Evolutionary conservation across 2,113 vertebrate species (phyloP).

Genomic region (Ammospiza nelsoni): DNA sequence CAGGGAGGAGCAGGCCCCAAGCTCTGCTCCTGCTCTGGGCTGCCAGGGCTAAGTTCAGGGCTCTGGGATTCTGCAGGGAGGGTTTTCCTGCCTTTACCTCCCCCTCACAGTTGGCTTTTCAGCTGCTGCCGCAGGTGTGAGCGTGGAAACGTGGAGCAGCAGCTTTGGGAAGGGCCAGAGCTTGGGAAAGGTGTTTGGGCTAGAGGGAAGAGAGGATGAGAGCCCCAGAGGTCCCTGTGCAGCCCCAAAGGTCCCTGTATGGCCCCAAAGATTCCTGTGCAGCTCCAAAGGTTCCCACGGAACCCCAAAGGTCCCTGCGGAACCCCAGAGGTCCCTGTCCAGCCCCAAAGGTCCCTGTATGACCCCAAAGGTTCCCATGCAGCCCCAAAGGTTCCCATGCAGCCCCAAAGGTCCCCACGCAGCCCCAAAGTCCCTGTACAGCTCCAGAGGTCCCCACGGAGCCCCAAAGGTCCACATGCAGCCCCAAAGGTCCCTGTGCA

Average conservation of each 20-base stretch:
- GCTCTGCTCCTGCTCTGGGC: rapidly evolving
- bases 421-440: no score
- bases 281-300: neutral
- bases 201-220: neutral
- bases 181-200: neutral
- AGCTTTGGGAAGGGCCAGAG: neutral
- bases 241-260: rapidly evolving
- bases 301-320: rapidly evolving
- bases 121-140: rapidly evolving
- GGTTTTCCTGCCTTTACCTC: neutral
- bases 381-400: rapidly evolving
- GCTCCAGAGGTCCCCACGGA: neutral
- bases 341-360: rapidly evolving
- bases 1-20: neutral
- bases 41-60: rapidly evolving
- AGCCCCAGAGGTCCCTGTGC: neutral
- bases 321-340: rapidly evolving
- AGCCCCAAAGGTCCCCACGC: rapidly evolving
- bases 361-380: neutral
- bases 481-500: neutral
- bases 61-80: rapidly evolving
- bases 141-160: rapidly evolving
- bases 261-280: rapidly evolving
- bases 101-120: rapidly evolving
- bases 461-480: no score